Percentiles rank a stretch among this genome's conserved stretches.
phyloP scores from a whole-genome alignment of 2,797 vertebrate genomes.

The Momotus momota region DNA sequence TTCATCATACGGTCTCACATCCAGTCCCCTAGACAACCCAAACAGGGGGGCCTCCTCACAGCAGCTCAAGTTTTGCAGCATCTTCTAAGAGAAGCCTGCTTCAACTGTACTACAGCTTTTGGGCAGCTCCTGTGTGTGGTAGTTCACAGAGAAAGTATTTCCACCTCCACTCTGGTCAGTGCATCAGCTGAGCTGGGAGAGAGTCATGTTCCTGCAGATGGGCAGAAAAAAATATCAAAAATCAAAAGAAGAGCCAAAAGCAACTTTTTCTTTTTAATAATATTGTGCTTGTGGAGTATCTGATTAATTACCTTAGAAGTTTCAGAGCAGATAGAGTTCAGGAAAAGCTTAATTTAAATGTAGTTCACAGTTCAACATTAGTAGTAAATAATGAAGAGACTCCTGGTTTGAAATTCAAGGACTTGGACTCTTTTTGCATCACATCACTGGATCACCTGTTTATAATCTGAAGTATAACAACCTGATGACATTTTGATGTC shows the following conservation, averaged over 20 bases:
- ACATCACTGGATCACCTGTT: neutral
- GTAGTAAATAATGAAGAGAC: neutral
- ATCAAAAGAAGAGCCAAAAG: neutral
- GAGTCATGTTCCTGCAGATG: neutral
- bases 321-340: neutral
- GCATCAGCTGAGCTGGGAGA: constrained; percentile 15
- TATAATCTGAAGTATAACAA: constrained; percentile 29
- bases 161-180: neutral
- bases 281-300: neutral
- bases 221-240: neutral
- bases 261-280: neutral
- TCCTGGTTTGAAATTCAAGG: neutral
- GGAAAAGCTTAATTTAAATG: neutral
- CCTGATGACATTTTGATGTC: constrained; percentile 55
- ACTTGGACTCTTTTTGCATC: neutral
- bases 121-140: neutral
- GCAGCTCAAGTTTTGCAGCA: neutral
- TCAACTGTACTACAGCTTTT: no score
- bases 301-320: neutral
- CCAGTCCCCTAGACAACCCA: neutral
- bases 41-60: fast-evolving
- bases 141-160: neutral
- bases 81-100: neutral
- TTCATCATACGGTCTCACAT: neutral
- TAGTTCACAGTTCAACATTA: neutral